A percentile compares a stretch with the other conserved stretches of the same genome.
Evolutionary conservation across 2,113 vertebrate species (phyloP).

Genomic region (Ellobius talpinus): DNA sequence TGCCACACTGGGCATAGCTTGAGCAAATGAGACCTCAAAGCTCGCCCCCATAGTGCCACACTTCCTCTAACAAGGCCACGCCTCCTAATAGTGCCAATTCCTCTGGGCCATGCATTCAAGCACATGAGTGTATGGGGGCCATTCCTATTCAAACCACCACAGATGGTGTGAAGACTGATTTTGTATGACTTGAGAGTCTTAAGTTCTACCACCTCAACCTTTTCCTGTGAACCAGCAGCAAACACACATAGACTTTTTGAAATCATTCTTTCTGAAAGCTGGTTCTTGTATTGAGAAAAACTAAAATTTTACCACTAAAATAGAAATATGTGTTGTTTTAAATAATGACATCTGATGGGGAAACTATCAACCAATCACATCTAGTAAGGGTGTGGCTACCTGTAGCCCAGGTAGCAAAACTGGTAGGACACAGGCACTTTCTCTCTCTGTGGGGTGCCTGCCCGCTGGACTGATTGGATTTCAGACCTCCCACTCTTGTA

Average conservation of each 20-base stretch:
- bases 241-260: not conserved
- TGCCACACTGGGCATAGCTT: not conserved
- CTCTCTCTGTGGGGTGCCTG: too few species aligned
- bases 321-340: slow-evolving; percentile 21
- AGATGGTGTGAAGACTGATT: not conserved
- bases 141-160: not conserved
- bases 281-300: not conserved
- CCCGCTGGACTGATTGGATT: too few species aligned
- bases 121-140: not conserved
- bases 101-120: not conserved
- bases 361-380: too few species aligned
- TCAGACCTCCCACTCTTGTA: too few species aligned
- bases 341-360: too few species aligned
- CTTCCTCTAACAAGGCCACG: not conserved
- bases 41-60: not conserved
- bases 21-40: not conserved
- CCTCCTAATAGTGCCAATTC: not conserved
- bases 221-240: not conserved
- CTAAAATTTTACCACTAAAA: not conserved
- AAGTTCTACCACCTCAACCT: not conserved
- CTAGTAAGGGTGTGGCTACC: too few species aligned
- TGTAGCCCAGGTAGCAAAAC: too few species aligned
- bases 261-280: not conserved
- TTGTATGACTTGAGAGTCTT: not conserved
- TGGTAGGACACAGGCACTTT: too few species aligned